phyloP scores from a whole-genome alignment of 2,888 invertebrate genomes.

The Pantelozetes paolii region DNA sequence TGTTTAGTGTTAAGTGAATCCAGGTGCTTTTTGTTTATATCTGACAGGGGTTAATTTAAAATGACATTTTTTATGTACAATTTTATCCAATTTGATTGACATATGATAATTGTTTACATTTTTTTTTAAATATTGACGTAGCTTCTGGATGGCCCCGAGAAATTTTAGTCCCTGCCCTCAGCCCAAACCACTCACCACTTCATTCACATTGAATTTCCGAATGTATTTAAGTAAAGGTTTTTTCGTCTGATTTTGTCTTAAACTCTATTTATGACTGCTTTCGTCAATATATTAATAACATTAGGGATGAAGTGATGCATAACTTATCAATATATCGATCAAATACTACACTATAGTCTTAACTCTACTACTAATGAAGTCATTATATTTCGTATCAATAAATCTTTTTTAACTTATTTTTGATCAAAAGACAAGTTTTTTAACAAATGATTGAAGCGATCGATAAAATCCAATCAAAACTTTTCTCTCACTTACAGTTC shows the following conservation, averaged over 20 bases:
- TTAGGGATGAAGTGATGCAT: neutral
- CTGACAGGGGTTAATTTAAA: too few relatives aligned
- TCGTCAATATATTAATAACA: neutral
- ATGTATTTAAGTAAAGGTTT: neutral
- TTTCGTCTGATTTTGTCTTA: neutral
- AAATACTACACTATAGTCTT: neutral
- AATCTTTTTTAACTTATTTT: slow-evolving; percentile 9
- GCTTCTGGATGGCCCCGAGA: too few relatives aligned
- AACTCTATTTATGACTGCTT: neutral
- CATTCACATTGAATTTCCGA: slow-evolving; percentile 10
- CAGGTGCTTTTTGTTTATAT: neutral
- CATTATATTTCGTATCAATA: neutral
- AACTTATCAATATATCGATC: neutral
- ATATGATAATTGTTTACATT: too few relatives aligned
- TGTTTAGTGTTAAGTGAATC: too few relatives aligned
- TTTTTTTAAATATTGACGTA: too few relatives aligned
- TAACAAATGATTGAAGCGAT: neutral
- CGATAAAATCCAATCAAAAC: slow-evolving; percentile 7
- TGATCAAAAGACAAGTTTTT: neutral
- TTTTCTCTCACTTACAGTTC: neutral
- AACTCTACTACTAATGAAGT: neutral
- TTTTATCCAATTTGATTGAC: too few relatives aligned
- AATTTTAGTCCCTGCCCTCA: too few relatives aligned
- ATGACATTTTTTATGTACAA: too few relatives aligned
- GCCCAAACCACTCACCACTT: slow-evolving; percentile 7